These are phyloP conservation scores for Trachelus iudaicus DNA, from an alignment of 2,888 invertebrate species.

Conservation along the genomic window DNA sequence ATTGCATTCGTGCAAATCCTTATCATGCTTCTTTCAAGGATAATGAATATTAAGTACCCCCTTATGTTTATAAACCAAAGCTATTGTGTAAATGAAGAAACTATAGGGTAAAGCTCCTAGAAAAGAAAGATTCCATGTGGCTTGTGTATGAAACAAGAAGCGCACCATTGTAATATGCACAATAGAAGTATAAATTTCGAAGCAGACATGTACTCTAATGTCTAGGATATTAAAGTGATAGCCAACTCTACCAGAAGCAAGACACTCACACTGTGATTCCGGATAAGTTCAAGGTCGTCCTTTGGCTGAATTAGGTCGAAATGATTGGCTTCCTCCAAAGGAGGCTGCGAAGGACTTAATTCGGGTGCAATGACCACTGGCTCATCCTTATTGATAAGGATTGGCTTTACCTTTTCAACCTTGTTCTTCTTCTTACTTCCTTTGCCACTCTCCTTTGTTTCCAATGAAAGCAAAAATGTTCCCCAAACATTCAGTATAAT, in stretches of 20 bases:
- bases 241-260: not conserved
- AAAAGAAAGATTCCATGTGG: not conserved
- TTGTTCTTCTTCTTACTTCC: constrained; percentile 76
- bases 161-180: not conserved
- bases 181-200: not conserved
- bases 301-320: constrained; percentile 85
- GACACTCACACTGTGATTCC: constrained; percentile 67
- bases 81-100: not conserved
- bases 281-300: constrained; percentile 76
- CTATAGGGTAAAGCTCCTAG: not conserved
- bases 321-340: constrained; percentile 70
- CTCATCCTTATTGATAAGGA: constrained; percentile 80
- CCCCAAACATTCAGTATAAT: constrained; percentile 40
- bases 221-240: not conserved
- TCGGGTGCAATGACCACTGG: constrained; percentile 66
- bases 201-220: not conserved
- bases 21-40: not conserved
- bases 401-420: constrained; percentile 79
- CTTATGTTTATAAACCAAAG: not conserved
- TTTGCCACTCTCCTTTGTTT: constrained; percentile 62
- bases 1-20: not conserved
- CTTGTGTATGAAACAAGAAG: not conserved
- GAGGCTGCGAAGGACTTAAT: constrained; percentile 62
- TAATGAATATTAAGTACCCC: too few species aligned
- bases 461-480: constrained; percentile 30